These are phyloP conservation scores for Elachura formosa DNA, from an alignment of 2,113 vertebrate species.

Conservation along the genomic window DNA sequence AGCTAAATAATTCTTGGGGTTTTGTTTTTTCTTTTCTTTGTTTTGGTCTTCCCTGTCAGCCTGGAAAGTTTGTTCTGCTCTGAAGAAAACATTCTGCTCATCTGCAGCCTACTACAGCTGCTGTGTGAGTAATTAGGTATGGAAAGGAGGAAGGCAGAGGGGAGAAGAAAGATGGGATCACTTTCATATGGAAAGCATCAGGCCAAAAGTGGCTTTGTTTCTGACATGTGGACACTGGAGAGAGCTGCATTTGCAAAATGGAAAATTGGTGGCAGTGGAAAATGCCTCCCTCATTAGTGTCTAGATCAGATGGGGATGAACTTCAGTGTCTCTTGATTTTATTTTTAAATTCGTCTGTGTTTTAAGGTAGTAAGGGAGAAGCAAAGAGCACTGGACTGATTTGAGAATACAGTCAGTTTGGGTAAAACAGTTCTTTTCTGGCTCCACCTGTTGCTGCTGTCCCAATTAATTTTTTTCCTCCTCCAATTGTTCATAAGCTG, in stretches of 20 bases:
- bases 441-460: not conserved
- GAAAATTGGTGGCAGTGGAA: not conserved
- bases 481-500: not conserved
- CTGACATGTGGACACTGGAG: not conserved
- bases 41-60: not conserved
- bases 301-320: not conserved
- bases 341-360: not conserved
- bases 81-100: not conserved
- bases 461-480: not conserved
- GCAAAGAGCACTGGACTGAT: not conserved
- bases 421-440: not conserved
- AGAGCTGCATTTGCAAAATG: not conserved
- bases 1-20: not conserved
- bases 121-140: constrained; percentile 1
- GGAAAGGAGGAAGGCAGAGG: not conserved
- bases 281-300: not conserved
- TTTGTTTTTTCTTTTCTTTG: not conserved
- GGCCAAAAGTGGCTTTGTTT: constrained; percentile 45
- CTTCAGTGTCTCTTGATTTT: not conserved
- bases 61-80: constrained; percentile 34
- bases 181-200: constrained; percentile 43
- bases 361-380: constrained; percentile 1
- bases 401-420: not conserved
- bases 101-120: constrained; percentile 2
- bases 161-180: not conserved